A percentile compares a stretch with the other conserved stretches of the same genome.
Conservation (phyloP, 2,113 vertebrate genomes). For the Campylomormyrus numenius region DNA sequence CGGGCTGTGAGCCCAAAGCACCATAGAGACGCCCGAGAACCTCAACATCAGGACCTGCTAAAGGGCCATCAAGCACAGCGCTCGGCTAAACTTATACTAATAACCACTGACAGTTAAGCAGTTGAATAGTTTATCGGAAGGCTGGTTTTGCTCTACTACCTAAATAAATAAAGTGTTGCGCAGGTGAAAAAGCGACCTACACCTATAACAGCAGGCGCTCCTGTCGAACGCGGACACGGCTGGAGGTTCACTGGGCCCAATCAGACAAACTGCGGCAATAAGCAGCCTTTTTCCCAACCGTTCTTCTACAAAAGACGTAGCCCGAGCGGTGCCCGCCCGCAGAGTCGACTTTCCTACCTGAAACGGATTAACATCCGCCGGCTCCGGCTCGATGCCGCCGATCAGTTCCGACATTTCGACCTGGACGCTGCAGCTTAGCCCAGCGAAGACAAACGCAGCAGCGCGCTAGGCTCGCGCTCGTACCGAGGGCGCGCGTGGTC, state of each 20-base stretch:
- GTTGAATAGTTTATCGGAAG: no score
- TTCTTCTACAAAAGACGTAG: neutral
- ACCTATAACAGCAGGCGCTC: neutral
- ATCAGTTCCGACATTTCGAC: conserved; percentile 74
- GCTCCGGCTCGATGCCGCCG: conserved; percentile 75
- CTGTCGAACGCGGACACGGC: neutral
- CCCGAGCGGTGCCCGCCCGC: neutral
- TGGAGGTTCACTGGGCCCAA: neutral
- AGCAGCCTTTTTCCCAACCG: no score
- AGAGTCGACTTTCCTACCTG: conserved; percentile 59
- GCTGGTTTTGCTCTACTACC: neutral
- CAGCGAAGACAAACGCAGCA: neutral
- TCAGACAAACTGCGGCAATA: neutral
- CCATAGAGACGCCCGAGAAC: neutral
- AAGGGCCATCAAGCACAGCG: neutral
- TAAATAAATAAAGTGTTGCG: neutral
- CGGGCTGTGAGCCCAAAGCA: neutral
- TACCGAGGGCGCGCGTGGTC: neutral
- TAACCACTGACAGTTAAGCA: neutral
- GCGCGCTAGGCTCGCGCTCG: neutral
- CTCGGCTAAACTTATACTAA: neutral
- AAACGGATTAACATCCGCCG: conserved; percentile 76
- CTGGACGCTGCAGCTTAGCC: neutral
- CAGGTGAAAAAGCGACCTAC: neutral
- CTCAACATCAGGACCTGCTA: neutral